Conservation (phyloP, 1,140 invertebrate species). For the Paraescarpia echinospica region DNA sequence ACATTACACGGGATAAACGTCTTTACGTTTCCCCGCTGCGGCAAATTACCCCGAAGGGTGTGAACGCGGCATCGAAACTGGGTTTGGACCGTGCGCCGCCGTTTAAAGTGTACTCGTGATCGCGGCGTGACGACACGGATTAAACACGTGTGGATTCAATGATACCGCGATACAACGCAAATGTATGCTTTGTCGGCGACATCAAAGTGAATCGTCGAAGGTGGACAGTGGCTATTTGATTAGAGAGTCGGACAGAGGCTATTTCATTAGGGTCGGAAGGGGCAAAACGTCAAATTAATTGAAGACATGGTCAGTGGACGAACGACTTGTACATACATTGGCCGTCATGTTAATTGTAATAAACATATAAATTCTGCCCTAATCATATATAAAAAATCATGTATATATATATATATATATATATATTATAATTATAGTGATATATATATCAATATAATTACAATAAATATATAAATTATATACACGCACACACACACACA, state of each 20-base stretch:
- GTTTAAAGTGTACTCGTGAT: neutral
- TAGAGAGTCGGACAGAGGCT: neutral
- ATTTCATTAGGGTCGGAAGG: neutral
- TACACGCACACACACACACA: too few species aligned
- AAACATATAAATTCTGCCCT: neutral
- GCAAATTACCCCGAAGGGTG: neutral
- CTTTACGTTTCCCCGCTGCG: constrained; percentile 3
- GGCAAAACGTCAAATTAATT: neutral
- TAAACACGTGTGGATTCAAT: neutral
- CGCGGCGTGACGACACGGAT: neutral
- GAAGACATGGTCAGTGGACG: neutral
- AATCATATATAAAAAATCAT: too few species aligned
- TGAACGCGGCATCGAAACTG: neutral
- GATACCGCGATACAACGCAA: neutral
- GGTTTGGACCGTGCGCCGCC: neutral
- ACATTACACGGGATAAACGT: neutral
- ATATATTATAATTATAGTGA: too few species aligned
- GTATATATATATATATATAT: too few species aligned
- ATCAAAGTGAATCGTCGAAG: neutral
- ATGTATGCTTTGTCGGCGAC: neutral
- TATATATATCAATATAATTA: too few species aligned
- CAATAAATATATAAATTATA: too few species aligned
- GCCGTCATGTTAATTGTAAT: neutral
- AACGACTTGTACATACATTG: neutral
- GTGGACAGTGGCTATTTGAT: neutral